These are phyloP conservation scores for Aporophyla lueneburgensis DNA, from an alignment of 2,888 invertebrate species.

Conservation along the genomic window DNA sequence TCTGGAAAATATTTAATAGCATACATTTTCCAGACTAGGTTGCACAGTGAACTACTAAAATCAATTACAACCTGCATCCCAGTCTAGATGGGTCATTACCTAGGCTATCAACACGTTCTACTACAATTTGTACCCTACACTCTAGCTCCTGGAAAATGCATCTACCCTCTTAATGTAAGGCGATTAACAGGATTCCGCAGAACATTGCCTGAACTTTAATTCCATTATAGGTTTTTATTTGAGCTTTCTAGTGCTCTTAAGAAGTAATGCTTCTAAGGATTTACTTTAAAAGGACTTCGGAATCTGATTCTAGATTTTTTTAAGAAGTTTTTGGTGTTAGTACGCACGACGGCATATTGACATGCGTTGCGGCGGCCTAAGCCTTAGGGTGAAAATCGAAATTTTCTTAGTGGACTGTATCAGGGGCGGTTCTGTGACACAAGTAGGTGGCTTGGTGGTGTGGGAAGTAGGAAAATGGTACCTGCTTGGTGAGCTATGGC, in stretches of 20 bases:
- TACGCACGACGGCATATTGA: too few relatives aligned
- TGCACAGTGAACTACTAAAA: background rate
- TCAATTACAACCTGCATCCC: slow-evolving; percentile 9
- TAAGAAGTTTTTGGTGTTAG: slow-evolving; percentile 6
- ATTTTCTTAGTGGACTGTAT: too few relatives aligned
- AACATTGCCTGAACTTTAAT: slow-evolving; percentile 63
- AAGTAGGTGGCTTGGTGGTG: too few relatives aligned
- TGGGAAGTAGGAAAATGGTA: too few relatives aligned
- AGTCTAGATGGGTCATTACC: slow-evolving; percentile 15
- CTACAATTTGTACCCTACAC: slow-evolving; percentile 50
- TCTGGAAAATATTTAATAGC: too few relatives aligned
- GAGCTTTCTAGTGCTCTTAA: slow-evolving; percentile 31
- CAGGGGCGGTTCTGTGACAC: too few relatives aligned
- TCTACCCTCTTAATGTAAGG: slow-evolving; percentile 66
- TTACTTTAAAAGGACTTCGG: background rate
- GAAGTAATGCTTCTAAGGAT: slow-evolving; percentile 6
- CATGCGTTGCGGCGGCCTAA: too few relatives aligned
- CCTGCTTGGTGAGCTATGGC: too few relatives aligned
- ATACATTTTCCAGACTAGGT: background rate
- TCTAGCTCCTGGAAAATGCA: slow-evolving; percentile 47
- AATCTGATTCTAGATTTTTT: background rate
- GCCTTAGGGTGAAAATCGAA: too few relatives aligned
- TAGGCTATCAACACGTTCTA: slow-evolving; percentile 41
- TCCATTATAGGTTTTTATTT: slow-evolving; percentile 52
- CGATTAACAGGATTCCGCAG: slow-evolving; percentile 69